These are phyloP conservation scores for Aelia acuminata DNA, from an alignment of 2,888 invertebrate species.

Conservation along the genomic window DNA sequence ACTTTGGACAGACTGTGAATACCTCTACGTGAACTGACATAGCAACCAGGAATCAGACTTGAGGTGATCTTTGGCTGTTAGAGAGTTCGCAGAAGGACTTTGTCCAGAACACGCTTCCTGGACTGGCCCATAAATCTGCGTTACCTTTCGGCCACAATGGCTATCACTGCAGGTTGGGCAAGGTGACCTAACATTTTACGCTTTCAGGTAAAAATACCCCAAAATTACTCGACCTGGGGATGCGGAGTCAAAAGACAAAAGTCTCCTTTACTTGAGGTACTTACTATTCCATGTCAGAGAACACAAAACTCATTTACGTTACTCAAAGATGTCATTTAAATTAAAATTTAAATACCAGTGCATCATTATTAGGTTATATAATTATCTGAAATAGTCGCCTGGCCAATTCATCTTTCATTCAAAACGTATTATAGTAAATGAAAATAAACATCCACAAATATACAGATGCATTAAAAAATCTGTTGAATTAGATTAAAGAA, in stretches of 20 bases:
- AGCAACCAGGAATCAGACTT: not conserved
- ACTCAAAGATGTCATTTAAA: too few relatives aligned
- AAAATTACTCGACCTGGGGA: not conserved
- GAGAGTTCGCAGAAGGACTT: constrained; percentile 25
- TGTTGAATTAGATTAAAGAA: too few relatives aligned
- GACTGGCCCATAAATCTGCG: not conserved
- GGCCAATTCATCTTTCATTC: too few relatives aligned
- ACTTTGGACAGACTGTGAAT: not conserved
- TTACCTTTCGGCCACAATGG: constrained; percentile 33
- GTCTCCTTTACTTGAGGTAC: too few relatives aligned
- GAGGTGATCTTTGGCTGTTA: not conserved
- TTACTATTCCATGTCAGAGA: too few relatives aligned
- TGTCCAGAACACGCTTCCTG: constrained; percentile 2
- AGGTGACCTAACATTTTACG: constrained; percentile 29
- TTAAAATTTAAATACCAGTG: too few relatives aligned
- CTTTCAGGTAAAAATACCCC: constrained; percentile 29
- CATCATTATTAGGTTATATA: too few relatives aligned
- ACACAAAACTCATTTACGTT: too few relatives aligned
- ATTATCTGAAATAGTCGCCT: too few relatives aligned
- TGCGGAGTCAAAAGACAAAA: constrained; percentile 1
- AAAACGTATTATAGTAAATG: too few relatives aligned
- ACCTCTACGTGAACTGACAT: not conserved
- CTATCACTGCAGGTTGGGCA: constrained; percentile 6
- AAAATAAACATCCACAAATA: too few relatives aligned
- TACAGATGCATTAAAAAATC: too few relatives aligned